These are phyloP conservation scores for Aphelocoma coerulescens DNA, from an alignment of 2,113 vertebrate genomes.

Conservation along the genomic window DNA sequence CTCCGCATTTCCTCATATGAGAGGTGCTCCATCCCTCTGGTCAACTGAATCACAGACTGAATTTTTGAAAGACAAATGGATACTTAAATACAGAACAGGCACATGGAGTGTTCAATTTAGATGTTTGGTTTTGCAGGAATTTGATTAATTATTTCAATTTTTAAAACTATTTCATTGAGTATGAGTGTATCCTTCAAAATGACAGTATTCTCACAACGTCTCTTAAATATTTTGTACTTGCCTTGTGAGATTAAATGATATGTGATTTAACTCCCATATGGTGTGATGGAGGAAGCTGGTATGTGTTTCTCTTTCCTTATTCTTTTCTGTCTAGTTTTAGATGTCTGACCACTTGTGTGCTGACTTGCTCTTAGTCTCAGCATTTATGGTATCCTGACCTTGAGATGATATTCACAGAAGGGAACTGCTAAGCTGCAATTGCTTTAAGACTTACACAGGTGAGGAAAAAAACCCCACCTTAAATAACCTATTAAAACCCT, in stretches of 20 bases:
- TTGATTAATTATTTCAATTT: not conserved
- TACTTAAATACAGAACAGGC: not conserved
- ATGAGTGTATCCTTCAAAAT: not conserved
- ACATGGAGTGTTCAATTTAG: not conserved
- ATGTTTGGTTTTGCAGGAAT: fast-evolving
- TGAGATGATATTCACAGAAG: not conserved
- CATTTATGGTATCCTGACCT: not conserved
- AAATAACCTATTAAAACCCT: not conserved
- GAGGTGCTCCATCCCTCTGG: not conserved
- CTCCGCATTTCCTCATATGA: not conserved
- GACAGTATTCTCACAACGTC: not conserved
- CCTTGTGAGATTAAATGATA: not conserved
- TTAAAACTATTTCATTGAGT: not conserved
- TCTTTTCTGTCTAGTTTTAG: not conserved
- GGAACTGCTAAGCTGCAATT: not conserved
- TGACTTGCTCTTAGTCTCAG: not conserved
- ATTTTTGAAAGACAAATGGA: not conserved
- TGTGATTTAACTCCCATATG: not conserved
- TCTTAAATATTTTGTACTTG: not conserved
- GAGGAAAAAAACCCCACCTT: fast-evolving
- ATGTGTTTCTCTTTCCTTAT: not conserved
- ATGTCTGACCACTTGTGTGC: not conserved
- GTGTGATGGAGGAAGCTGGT: not conserved
- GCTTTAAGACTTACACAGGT: not conserved
- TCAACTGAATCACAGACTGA: not conserved